phyloP scores from a whole-genome alignment of 2,113 vertebrate species.

The Willisornis vidua region DNA sequence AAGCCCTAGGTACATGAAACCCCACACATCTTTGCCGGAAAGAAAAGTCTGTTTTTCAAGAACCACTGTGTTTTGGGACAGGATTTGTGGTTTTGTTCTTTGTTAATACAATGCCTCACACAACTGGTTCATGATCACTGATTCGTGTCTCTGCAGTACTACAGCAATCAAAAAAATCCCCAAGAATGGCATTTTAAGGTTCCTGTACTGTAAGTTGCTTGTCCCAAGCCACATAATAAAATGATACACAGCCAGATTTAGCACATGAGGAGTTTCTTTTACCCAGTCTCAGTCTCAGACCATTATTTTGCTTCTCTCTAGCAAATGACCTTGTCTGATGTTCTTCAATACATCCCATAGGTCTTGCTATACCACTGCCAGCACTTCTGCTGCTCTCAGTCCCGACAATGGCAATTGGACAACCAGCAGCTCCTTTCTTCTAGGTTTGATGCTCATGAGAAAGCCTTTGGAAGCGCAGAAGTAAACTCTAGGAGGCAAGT shows the following conservation, averaged over 20 bases:
- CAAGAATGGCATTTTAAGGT: neutral
- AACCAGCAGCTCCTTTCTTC: neutral
- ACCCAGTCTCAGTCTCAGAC: neutral
- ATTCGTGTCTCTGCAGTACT: neutral
- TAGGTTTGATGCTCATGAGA: rapidly evolving
- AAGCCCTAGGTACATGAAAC: neutral
- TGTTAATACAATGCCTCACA: neutral
- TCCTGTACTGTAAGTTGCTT: neutral
- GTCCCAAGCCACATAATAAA: neutral
- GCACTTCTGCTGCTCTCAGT: neutral
- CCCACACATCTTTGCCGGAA: neutral
- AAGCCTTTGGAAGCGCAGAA: neutral
- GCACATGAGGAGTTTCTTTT: neutral
- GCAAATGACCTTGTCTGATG: neutral
- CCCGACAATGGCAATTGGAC: neutral
- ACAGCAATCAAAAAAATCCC: neutral
- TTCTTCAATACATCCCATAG: neutral
- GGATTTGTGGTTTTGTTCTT: neutral
- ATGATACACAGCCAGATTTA: neutral
- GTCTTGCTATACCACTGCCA: neutral
- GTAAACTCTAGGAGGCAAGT: neutral
- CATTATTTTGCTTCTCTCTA: slow-evolving; percentile 10
- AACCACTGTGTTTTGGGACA: neutral
- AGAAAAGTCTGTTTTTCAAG: neutral
- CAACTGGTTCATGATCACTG: neutral